Percentiles rank a stretch among this genome's conserved stretches.
These are phyloP conservation scores for Hyalella azteca DNA, from an alignment of 2,888 invertebrate genomes.

Conservation along the genomic window DNA sequence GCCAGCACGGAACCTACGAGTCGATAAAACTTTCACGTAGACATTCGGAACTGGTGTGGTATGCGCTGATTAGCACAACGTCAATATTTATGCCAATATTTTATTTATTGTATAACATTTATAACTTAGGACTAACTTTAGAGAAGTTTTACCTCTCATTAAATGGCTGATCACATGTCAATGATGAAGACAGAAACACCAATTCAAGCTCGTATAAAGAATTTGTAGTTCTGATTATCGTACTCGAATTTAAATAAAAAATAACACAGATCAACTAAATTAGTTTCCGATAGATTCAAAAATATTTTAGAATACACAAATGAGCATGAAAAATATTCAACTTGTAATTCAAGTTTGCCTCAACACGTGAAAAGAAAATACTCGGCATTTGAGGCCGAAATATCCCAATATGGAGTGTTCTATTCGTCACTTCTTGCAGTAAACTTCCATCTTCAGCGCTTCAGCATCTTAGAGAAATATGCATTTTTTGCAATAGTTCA, in stretches of 20 bases:
- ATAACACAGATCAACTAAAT: too few species aligned
- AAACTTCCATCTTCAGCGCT: constrained; percentile 23
- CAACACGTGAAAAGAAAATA: too few species aligned
- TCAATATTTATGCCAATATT: background rate
- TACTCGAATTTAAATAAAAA: background rate
- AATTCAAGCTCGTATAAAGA: background rate
- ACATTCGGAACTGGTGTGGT: constrained; percentile 25
- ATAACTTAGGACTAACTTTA: too few species aligned
- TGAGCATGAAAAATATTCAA: background rate
- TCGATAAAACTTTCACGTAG: constrained; percentile 18
- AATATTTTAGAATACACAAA: background rate
- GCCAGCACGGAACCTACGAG: constrained; percentile 21
- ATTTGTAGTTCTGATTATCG: background rate
- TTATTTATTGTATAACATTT: too few species aligned
- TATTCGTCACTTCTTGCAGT: background rate
- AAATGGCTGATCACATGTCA: too few species aligned
- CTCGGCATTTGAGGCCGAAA: too few species aligned
- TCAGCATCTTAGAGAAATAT: background rate
- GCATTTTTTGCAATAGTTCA: constrained; percentile 32
- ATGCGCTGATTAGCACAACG: background rate
- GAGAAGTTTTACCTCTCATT: too few species aligned
- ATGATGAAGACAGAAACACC: too few species aligned
- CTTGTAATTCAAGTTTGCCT: too few species aligned
- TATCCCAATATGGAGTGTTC: background rate
- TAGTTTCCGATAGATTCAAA: background rate